Evolutionary conservation across 2,797 vertebrate species (phyloP), one percentile per base, ranked within the genome.

Genomic region (Acropternis orthonyx): DNA sequence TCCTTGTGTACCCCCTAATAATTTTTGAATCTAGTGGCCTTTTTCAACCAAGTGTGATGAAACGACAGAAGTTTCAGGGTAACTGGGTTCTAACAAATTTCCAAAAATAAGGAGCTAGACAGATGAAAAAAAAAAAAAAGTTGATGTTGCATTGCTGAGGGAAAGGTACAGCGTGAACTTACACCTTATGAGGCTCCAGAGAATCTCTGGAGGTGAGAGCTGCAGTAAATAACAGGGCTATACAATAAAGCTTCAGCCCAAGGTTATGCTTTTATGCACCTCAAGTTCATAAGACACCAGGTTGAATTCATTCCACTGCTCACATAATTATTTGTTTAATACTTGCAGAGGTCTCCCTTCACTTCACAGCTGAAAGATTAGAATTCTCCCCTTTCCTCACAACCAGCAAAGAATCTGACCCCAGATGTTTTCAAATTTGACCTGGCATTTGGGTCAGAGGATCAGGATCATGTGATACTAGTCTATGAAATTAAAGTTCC

Each of bases 1-100:
- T 96, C 94, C 96, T 97, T 96, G 95, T 32, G 95, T 97, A 97
- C 93, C 96, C 96, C 83, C 88, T 97, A 97, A 97, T 97, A 97
- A 96, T 94, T 95, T 86, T 87, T 95, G 28, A 92, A 92, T 96
- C 66, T 88, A 39, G 67, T 59, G 59, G 79, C 74, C 92, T 89
- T 94, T 93, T 92, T 74, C 71, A 79, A 92, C 22, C 79, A 73
- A 88, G 48, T 78, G 36, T 69, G 69, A 86, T 56, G 80, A 90
- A 78, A 92, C 16, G 39, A 94, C 41, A 55, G 71, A 83, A 78
- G 79, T 85, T 90, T 72, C 1, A 2, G 77, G 36, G 69, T 72
- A 94, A 49, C 39, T 49, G 43, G 26, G 22, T 94, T 86, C 62
- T 81, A 86, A 77, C 7, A 72, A 32, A 69, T 88, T 66, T 86